phyloP scores from a whole-genome alignment of 2,888 invertebrate species.

The Hydropsyche betteni region DNA sequence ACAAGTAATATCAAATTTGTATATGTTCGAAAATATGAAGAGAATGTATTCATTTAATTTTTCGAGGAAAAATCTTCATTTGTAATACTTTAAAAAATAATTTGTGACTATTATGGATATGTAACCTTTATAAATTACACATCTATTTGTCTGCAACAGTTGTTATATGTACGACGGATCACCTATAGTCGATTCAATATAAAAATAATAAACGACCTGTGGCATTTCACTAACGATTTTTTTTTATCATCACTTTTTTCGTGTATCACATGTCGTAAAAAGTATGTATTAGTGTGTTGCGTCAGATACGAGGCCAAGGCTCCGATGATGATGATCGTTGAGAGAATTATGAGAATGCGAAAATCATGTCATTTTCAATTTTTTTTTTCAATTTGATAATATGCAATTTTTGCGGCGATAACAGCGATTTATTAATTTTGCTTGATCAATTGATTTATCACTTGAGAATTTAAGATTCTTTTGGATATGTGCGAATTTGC shows the following conservation, averaged over 20 bases:
- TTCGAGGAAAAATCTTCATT: no score
- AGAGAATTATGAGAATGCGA: constrained; percentile 29
- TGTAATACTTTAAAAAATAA: no score
- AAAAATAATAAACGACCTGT: constrained; percentile 24
- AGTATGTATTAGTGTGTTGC: constrained; percentile 11
- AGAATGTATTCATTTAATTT: no score
- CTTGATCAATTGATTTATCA: no score
- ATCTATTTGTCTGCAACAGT: constrained; percentile 3
- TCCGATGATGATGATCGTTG: constrained; percentile 23
- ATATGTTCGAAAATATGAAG: no score
- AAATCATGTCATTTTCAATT: constrained; percentile 22
- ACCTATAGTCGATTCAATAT: constrained; percentile 4
- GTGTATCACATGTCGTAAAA: constrained; percentile 1
- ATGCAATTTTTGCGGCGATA: not conserved
- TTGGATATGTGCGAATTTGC: not conserved
- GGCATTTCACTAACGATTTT: constrained; percentile 22
- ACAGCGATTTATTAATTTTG: no score
- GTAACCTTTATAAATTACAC: constrained; percentile 7
- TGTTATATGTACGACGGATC: not conserved
- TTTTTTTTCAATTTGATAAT: not conserved
- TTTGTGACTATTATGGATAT: not conserved
- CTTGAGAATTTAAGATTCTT: no score
- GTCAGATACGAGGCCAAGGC: constrained; percentile 30
- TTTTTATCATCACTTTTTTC: constrained; percentile 6
- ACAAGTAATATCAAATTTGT: no score